Base-by-base conservation (phyloP, 1,140 invertebrate genomes). In the Papilio glaucus region DNA sequence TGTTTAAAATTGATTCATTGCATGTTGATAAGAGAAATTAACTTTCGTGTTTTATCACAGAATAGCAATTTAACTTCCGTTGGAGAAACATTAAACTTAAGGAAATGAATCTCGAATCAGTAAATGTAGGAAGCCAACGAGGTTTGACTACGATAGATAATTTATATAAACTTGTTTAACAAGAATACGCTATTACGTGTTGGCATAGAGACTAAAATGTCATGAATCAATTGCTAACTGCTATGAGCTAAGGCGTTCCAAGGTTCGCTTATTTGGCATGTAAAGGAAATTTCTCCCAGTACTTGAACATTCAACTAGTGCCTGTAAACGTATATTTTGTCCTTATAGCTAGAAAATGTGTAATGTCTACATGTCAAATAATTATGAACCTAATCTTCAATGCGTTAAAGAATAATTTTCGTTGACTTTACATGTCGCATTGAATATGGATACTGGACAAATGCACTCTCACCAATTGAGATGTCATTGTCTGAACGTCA, bases 401-500 rank as follows among this genome's bases (percentile, higher is more conserved):
- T 71, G 67, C 5, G 29, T 42, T 9, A 10, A 9, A n/a, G n/a
- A n/a, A n/a, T n/a, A n/a, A n/a, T n/a, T n/a, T 49, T 18, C 26
- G 45, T n/a, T n/a, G n/a, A n/a, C 67, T 53, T 69, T 69, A 6
- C 26, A 69, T 29, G 42, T 49, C 53, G 49, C 37, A 67, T 72
- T 85, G 76, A 78, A 83, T 85, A 80, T 79, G 81, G 62, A 82
- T 84, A 84, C 80, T 82, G 73, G 75, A 41, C n/a, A 63, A 41
- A 67, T 69, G 29, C 67, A 82, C 87, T 89, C 86, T 90, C 86
- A 81, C 88, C 81, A 79, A 83, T 85, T 83, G 77, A 70, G 81
- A 75, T 85, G 75, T 83, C 77, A 84, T 88, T 88, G 85, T 85
- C 83, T 81, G 76, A 77, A 77, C 61, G 71, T 89, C 80, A 80